Evolutionary conservation across 37 sponge, comb jelly and placozoan species (phyloP).

Genomic region (Dysidea cf. avara): DNA sequence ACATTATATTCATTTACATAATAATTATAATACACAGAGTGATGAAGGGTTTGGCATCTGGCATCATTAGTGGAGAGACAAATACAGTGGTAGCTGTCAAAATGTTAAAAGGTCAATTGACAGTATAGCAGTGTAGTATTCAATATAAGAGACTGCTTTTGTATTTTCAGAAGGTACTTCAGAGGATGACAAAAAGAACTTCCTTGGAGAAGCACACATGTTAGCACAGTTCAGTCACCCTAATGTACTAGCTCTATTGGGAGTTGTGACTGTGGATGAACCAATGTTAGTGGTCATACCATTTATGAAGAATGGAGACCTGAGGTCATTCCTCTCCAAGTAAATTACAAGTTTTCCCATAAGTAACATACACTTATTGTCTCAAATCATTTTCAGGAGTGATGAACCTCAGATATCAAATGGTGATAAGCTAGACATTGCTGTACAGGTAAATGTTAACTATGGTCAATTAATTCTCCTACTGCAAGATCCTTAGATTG

Average conservation of each 20-base stretch:
- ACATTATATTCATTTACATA: too few relatives aligned
- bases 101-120: conserved; percentile 35
- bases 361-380: neutral
- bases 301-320: conserved; percentile 40
- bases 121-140: too few relatives aligned
- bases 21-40: conserved; percentile 14
- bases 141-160: too few relatives aligned
- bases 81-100: conserved; percentile 49
- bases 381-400: too few relatives aligned
- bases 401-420: too few relatives aligned
- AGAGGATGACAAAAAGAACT: conserved; percentile 25
- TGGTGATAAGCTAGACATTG: too few relatives aligned
- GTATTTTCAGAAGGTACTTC: conserved; percentile 7
- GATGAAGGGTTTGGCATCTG: conserved; percentile 17
- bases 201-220: conserved; percentile 58
- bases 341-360: too few relatives aligned
- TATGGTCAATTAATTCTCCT: too few relatives aligned
- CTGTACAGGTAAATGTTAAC: too few relatives aligned
- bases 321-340: conserved; percentile 35
- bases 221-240: conserved; percentile 49
- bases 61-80: conserved; percentile 25
- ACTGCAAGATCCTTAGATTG: conserved; percentile 26
- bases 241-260: conserved; percentile 42
- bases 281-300: conserved; percentile 36
- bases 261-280: conserved; percentile 21